Evolutionary conservation across 2,888 invertebrate genomes (phyloP).

Genomic region (Ecliptopera silaceata): DNA sequence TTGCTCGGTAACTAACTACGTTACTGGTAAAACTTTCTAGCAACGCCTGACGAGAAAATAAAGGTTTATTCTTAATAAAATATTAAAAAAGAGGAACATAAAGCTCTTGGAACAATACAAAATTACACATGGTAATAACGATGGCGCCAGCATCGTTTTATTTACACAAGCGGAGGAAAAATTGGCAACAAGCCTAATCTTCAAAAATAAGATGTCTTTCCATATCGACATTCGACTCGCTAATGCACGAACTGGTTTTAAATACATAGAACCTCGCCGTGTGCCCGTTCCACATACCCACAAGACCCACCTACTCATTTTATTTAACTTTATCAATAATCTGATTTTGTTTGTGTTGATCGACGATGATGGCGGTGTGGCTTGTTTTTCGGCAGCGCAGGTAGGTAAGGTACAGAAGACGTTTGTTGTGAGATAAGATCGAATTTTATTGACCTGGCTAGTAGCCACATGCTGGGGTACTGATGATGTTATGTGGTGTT

Average conservation of each 20-base stretch:
- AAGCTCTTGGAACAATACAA: conserved; percentile 48
- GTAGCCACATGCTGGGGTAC: conserved; percentile 38
- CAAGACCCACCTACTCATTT: conserved; percentile 1
- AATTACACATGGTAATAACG: conserved; percentile 46
- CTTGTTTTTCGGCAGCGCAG: conserved; percentile 35
- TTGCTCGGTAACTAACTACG: conserved; percentile 7
- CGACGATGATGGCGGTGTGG: conserved; percentile 23
- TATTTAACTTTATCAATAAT: conserved; percentile 22
- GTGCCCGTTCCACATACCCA: neutral
- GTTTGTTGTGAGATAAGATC: conserved; percentile 48
- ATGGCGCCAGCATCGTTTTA: conserved; percentile 66
- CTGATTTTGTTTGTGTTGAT: conserved; percentile 31
- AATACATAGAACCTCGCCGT: conserved; percentile 26
- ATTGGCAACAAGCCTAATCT: conserved; percentile 68
- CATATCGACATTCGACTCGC: conserved; percentile 56
- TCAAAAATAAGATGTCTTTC: conserved; percentile 46
- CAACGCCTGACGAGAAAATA: conserved; percentile 28
- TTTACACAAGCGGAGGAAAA: conserved; percentile 69
- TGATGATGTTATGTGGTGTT: conserved; percentile 31
- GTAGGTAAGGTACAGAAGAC: conserved; percentile 22
- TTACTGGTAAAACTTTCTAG: conserved; percentile 51
- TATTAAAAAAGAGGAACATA: conserved; percentile 30
- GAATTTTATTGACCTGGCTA: conserved; percentile 36
- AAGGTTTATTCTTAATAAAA: conserved; percentile 1
- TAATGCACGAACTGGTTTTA: conserved; percentile 58